Evolutionary conservation across 2,888 invertebrate species (phyloP).

Genomic region (Nudaria mundana): DNA sequence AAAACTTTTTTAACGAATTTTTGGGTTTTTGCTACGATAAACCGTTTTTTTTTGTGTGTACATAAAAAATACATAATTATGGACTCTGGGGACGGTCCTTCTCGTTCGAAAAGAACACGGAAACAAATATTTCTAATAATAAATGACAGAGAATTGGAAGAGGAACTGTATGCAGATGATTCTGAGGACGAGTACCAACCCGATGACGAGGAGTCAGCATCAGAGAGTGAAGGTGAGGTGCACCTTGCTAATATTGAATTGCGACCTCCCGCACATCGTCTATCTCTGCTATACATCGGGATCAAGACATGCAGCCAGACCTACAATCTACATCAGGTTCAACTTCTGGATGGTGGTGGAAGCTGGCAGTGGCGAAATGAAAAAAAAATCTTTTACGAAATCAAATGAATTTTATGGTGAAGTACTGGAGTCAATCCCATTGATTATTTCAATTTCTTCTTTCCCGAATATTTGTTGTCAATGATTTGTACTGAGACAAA

Average conservation of each 20-base stretch:
- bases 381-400: no score
- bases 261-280: slow-evolving; percentile 3
- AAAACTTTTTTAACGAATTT: background rate
- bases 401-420: no score
- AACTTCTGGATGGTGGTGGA: no score
- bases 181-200: slow-evolving; percentile 10
- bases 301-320: background rate
- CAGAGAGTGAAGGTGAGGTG: slow-evolving; percentile 11
- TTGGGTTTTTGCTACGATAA: background rate
- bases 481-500: no score
- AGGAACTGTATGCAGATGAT: slow-evolving; percentile 5
- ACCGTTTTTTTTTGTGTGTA: background rate
- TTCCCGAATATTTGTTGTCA: no score
- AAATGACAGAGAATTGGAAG: background rate
- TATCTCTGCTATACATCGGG: slow-evolving; percentile 2
- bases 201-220: slow-evolving; percentile 11
- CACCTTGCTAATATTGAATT: slow-evolving; percentile 5
- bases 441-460: no score
- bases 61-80: background rate
- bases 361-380: no score
- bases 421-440: no score
- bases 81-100: background rate
- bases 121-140: background rate
- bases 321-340: background rate
- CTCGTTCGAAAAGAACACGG: background rate